Percentiles rank a stretch among this genome's conserved stretches.
Conservation (phyloP, 2,888 invertebrate species). For the Oscheius onirici region DNA sequence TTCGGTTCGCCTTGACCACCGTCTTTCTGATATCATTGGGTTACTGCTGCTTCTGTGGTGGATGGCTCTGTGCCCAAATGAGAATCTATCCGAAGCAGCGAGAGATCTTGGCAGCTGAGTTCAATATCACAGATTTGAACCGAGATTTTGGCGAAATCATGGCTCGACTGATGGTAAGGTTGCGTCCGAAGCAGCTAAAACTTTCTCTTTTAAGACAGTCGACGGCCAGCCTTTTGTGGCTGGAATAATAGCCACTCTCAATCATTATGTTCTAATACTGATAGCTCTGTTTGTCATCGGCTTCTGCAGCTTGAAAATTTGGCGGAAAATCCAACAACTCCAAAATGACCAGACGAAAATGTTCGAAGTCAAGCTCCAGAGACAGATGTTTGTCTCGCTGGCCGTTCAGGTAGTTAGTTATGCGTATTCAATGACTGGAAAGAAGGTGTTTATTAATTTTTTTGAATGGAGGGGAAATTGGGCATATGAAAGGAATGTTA, state of each 20-base stretch:
- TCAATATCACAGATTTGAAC: neutral
- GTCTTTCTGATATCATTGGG: neutral
- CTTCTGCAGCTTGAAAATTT: neutral
- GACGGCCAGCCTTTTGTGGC: neutral
- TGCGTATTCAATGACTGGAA: neutral
- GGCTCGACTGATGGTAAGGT: neutral
- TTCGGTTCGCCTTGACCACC: neutral
- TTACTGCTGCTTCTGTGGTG: neutral
- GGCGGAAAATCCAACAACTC: neutral
- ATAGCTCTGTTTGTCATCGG: neutral
- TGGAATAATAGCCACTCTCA: neutral
- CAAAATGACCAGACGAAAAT: neutral
- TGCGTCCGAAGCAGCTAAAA: neutral
- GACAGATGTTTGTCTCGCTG: constrained; percentile 6
- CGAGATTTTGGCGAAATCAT: neutral
- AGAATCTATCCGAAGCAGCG: neutral
- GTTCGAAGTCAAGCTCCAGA: neutral
- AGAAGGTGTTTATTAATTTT: neutral
- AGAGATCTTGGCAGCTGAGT: neutral
- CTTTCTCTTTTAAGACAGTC: neutral
- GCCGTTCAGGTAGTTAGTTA: neutral
- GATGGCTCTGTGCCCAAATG: neutral
- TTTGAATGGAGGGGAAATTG: neutral
- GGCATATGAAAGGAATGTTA: too few relatives aligned
- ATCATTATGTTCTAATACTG: constrained; percentile 1